Evolutionary conservation across 2,797 vertebrate genomes (phyloP).

Genomic region (Philypnodon macrostomus): DNA sequence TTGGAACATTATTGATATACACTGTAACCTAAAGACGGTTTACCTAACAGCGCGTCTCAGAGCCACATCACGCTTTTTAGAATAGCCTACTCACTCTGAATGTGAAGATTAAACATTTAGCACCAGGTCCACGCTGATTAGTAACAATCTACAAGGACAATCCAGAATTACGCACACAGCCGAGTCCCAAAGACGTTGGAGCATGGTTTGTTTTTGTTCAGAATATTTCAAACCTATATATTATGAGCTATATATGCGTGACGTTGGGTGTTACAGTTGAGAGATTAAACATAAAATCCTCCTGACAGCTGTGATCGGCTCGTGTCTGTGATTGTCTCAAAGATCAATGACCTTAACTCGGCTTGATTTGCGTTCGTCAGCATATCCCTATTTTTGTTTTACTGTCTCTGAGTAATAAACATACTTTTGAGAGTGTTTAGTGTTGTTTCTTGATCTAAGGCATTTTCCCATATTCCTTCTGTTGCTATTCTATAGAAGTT

Average conservation of each 20-base stretch:
- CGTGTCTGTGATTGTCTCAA: slow-evolving; percentile 54
- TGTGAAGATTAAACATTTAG: no score
- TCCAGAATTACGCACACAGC: not conserved
- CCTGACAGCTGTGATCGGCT: slow-evolving; percentile 50
- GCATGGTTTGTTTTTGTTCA: slow-evolving; percentile 9
- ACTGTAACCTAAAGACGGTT: no score
- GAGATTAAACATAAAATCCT: slow-evolving; percentile 54
- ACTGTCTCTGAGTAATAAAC: slow-evolving; percentile 21
- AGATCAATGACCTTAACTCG: slow-evolving; percentile 57
- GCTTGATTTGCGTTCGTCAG: slow-evolving; percentile 50
- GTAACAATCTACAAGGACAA: no score
- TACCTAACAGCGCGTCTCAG: no score
- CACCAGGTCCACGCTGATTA: not conserved
- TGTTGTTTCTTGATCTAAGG: slow-evolving; percentile 5
- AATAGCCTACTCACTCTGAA: no score
- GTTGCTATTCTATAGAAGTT: slow-evolving; percentile 66
- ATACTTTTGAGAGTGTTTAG: slow-evolving; percentile 18
- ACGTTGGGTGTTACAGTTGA: slow-evolving; percentile 45
- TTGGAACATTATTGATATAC: no score
- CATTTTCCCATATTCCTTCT: slow-evolving; percentile 31
- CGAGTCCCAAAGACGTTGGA: not conserved
- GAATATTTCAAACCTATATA: slow-evolving; percentile 27
- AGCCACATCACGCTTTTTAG: no score
- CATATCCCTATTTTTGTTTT: slow-evolving; percentile 37
- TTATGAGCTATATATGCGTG: slow-evolving; percentile 23